Conservation (phyloP, 2,888 invertebrate species). For the Minunthozetes semirufus region DNA sequence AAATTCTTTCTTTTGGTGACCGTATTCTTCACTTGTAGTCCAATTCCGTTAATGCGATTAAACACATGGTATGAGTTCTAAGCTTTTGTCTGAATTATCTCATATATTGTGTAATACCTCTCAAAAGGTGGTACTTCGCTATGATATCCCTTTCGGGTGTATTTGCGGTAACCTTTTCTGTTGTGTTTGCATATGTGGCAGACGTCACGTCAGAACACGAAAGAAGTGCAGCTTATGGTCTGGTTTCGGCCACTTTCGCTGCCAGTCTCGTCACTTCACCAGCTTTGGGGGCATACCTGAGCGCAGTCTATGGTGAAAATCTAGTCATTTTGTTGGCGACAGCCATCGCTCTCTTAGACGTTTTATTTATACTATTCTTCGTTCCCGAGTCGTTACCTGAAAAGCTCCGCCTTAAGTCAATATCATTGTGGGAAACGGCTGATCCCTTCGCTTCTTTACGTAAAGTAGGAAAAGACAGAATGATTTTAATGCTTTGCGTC, state of each 20-base stretch:
- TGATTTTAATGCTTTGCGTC: constrained; percentile 91
- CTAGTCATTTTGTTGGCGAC: constrained; percentile 92
- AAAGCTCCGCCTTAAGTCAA: constrained; percentile 70
- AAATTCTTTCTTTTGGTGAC: constrained; percentile 96
- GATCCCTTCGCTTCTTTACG: constrained; percentile 91
- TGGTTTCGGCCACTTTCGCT: constrained; percentile 97
- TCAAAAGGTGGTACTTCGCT: constrained; percentile 84
- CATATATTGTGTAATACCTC: not conserved
- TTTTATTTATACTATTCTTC: constrained; percentile 93
- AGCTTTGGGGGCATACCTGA: constrained; percentile 70
- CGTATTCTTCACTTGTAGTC: constrained; percentile 96
- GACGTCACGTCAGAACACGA: constrained; percentile 97
- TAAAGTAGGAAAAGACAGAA: constrained; percentile 88
- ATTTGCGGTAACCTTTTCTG: constrained; percentile 98
- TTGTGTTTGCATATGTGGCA: constrained; percentile 98
- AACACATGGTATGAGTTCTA: constrained; percentile 71
- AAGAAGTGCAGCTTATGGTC: constrained; percentile 86
- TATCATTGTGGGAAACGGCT: constrained; percentile 85
- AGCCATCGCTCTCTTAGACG: constrained; percentile 85
- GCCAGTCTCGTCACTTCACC: constrained; percentile 98
- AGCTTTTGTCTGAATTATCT: constrained; percentile 13
- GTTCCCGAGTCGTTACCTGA: constrained; percentile 98
- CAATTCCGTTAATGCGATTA: constrained; percentile 96
- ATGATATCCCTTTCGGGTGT: constrained; percentile 98
- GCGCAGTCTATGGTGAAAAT: constrained; percentile 58